A percentile compares a stretch with the other conserved stretches of the same genome.
Evolutionary conservation across 1,140 invertebrate species (phyloP).

Genomic region (Leptinotarsa lineolata): DNA sequence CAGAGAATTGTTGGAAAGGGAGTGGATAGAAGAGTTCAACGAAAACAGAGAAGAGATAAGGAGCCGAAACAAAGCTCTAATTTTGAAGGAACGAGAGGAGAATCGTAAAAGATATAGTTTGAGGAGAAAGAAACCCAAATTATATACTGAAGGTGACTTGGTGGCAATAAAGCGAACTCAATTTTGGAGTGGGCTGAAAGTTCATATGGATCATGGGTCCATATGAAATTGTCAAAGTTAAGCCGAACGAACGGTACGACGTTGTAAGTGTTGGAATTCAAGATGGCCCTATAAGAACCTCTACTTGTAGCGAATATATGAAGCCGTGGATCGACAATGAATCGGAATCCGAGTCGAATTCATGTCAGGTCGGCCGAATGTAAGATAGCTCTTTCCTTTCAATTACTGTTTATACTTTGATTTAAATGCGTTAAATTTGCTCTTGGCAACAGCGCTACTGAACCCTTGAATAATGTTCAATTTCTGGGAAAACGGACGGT

Average conservation of each 20-base stretch:
- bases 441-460: no score
- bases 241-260: not conserved
- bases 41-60: conserved; percentile 40
- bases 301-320: conserved; percentile 16
- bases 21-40: conserved; percentile 20
- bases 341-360: not conserved
- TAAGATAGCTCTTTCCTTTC: conserved; percentile 3
- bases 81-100: conserved; percentile 48
- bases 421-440: no score
- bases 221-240: conserved; percentile 21
- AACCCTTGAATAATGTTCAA: no score
- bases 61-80: conserved; percentile 41
- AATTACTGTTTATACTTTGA: no score
- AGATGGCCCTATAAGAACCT: conserved; percentile 4
- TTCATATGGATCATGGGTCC: conserved; percentile 21
- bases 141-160: conserved; percentile 31
- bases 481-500: no score
- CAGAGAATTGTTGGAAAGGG: conserved; percentile 27
- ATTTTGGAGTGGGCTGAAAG: conserved; percentile 16
- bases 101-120: conserved; percentile 45
- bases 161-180: conserved; percentile 33
- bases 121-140: conserved; percentile 26
- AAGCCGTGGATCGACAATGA: not conserved
- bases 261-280: conserved; percentile 1
- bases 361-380: not conserved